These are phyloP conservation scores for Cosmia pyralina DNA, from an alignment of 2,888 invertebrate genomes.

Conservation along the genomic window DNA sequence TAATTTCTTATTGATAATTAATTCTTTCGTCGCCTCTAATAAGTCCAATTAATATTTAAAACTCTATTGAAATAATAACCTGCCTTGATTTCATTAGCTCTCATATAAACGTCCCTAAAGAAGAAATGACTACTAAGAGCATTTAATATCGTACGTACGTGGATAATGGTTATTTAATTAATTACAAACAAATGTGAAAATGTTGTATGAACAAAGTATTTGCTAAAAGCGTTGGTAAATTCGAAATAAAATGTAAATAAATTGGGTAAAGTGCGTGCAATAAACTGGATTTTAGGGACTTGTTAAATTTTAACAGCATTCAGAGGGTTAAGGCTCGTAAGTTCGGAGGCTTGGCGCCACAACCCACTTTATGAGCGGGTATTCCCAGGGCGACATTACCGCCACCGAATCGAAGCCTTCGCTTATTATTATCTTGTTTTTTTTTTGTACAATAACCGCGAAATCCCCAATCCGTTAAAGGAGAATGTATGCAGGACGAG, in stretches of 20 bases:
- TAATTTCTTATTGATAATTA: slow-evolving; percentile 68
- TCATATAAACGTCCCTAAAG: slow-evolving; percentile 7
- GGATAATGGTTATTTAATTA: slow-evolving; percentile 70
- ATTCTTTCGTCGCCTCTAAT: slow-evolving; percentile 64
- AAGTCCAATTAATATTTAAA: slow-evolving; percentile 70
- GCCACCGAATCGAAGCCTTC: slow-evolving; percentile 71
- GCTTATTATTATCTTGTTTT: slow-evolving; percentile 77
- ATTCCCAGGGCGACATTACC: slow-evolving; percentile 70
- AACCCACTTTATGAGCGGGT: slow-evolving; percentile 74
- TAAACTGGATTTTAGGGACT: slow-evolving; percentile 68
- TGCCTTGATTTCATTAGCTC: slow-evolving; percentile 34
- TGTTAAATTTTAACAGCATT: slow-evolving; percentile 80
- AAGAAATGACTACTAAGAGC: slow-evolving; percentile 7
- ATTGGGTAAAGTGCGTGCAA: slow-evolving; percentile 57
- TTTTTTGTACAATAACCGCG: slow-evolving; percentile 71
- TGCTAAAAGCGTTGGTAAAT: slow-evolving; percentile 46
- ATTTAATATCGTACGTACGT: slow-evolving; percentile 30
- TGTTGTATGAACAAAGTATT: slow-evolving; percentile 40
- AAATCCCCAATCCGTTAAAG: slow-evolving; percentile 68
- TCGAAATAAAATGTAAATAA: slow-evolving; percentile 60
- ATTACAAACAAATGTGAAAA: slow-evolving; percentile 69
- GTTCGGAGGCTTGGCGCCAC: slow-evolving; percentile 65
- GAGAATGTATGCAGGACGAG: slow-evolving; percentile 42
- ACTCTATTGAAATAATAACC: slow-evolving; percentile 72
- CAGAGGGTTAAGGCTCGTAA: slow-evolving; percentile 65